Evolutionary conservation across 2,113 vertebrate species (phyloP).

Genomic region (Columba janthina): DNA sequence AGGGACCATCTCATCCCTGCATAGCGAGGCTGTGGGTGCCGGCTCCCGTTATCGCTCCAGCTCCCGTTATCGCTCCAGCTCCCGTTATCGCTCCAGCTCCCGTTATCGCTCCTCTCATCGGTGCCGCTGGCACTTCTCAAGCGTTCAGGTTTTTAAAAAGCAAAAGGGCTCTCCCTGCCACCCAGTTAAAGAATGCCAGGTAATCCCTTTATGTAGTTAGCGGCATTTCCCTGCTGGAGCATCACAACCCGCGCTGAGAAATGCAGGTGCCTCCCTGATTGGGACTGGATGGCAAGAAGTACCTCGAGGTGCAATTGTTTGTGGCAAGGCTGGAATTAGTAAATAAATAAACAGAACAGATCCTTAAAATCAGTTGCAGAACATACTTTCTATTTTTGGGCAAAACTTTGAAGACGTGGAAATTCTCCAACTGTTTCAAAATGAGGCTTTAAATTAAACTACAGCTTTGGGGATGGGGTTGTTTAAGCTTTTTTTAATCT

Average conservation of each 20-base stretch:
- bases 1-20: neutral
- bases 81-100: too few relatives aligned
- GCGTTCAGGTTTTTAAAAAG: neutral
- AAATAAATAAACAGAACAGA: neutral
- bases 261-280: neutral
- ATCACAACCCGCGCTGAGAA: neutral
- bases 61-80: fast-evolving
- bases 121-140: neutral
- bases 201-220: constrained; percentile 57
- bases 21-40: neutral
- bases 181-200: constrained; percentile 23
- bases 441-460: neutral
- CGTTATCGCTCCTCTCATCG: neutral
- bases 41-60: fast-evolving
- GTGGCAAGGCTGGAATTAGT: neutral
- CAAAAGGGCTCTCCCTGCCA: neutral
- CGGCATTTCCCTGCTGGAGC: neutral
- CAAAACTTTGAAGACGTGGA: constrained; percentile 29
- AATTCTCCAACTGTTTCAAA: neutral
- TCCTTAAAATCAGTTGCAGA: constrained; percentile 40
- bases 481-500: neutral
- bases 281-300: neutral
- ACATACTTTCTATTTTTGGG: constrained; percentile 32
- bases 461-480: neutral
- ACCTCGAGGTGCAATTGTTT: neutral